Evolutionary conservation across 2,113 vertebrate species (phyloP).

Genomic region (Xenotilapia caudafasciata): DNA sequence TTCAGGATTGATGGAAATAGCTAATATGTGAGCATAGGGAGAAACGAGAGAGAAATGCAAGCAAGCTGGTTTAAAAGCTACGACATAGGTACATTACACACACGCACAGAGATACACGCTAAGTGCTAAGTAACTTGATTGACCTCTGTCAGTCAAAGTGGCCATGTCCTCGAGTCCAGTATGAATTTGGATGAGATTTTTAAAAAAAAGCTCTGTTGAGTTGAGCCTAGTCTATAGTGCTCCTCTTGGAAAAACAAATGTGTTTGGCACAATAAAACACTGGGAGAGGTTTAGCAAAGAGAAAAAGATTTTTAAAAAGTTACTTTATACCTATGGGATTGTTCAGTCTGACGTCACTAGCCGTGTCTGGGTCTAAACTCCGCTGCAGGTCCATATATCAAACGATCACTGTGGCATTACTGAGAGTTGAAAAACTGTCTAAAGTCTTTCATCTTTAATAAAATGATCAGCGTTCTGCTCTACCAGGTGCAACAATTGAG

Average conservation of each 20-base stretch:
- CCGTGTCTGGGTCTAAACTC: no score
- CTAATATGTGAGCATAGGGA: not conserved
- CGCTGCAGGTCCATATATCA: no score
- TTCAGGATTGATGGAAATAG: not conserved
- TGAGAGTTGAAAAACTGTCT: no score
- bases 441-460: no score
- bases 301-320: not conserved
- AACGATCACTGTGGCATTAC: no score
- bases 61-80: not conserved
- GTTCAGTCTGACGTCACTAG: no score
- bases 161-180: accelerated
- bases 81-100: not conserved
- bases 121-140: not conserved
- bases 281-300: not conserved
- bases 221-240: not conserved
- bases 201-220: not conserved
- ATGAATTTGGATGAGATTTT: not conserved
- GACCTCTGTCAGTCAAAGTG: not conserved
- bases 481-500: no score
- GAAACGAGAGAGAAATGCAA: not conserved
- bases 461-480: no score
- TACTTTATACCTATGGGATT: not conserved
- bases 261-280: not conserved
- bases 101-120: not conserved
- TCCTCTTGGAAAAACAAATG: not conserved